These are phyloP conservation scores for Phengaris alcon DNA, from an alignment of 2,888 invertebrate species.

Conservation along the genomic window DNA sequence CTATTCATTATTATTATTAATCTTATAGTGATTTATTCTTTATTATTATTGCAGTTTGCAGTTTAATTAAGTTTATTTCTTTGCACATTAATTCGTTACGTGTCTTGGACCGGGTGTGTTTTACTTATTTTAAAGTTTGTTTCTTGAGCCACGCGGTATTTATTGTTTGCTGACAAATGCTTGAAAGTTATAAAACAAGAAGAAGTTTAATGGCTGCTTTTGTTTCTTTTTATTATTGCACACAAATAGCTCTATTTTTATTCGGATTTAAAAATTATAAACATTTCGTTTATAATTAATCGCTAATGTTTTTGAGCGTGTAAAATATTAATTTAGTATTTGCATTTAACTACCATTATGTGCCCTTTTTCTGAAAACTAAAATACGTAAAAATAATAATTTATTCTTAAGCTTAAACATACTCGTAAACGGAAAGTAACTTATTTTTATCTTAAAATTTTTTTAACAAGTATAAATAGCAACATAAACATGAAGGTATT, in stretches of 20 bases:
- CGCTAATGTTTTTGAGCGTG: no score
- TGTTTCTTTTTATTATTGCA: neutral
- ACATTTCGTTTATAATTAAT: no score
- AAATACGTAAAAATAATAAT: no score
- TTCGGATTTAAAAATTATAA: neutral
- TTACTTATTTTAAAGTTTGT: conserved; percentile 21
- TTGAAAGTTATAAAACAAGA: neutral
- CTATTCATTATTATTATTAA: neutral
- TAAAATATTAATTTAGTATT: no score
- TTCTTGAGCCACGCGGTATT: neutral
- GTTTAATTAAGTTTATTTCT: conserved; percentile 5
- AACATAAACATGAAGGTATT: no score
- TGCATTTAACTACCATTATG: no score
- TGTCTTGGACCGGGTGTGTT: neutral
- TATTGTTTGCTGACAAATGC: neutral
- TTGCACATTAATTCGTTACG: neutral
- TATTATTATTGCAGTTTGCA: conserved; percentile 9
- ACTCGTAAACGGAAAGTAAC: no score
- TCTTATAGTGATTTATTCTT: neutral
- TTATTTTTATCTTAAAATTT: no score
- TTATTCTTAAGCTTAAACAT: no score
- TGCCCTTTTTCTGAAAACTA: no score
- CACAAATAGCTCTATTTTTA: neutral
- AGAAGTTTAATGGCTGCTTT: neutral
- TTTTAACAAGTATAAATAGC: no score